Base-by-base conservation (phyloP, 2,888 invertebrate genomes). In the Chymomyza fuscimana region DNA sequence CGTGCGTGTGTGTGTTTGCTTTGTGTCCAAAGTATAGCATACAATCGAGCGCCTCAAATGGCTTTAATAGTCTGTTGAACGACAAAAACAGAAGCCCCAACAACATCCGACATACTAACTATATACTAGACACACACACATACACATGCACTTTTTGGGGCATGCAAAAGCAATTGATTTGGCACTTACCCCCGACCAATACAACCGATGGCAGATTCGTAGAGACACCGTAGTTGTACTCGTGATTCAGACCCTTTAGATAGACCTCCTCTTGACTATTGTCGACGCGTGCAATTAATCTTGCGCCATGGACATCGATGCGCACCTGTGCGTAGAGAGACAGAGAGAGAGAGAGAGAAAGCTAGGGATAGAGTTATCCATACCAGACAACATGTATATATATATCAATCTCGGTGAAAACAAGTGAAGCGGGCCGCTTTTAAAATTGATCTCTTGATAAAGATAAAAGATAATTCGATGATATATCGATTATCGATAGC, bases 131-230 rank as follows among this genome's bases (percentile, higher is more conserved):
- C 32, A 32, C 5, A 32, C 32, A 32, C 32, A 32, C 32, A 4
- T 6, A 32, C 32, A 32, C 32, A 32, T 32, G 32, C 4, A 32
- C 32, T 7, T 32, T 32, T 32, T 32, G 40, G 40, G 12, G 12
- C 40, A 46, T 46, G 40, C 40, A 46, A 10, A 50, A 63, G 80
- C 79, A 82, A 82, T 83, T 79, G 86, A 86, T 86, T 86, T 82
- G 15, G 62, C 68, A 81, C 92, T 93, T 92, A 96, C 97, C 97
- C 93, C 97, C 97, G 88, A 97, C 96, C 77, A 97, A 93, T 79
- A 97, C 97, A 60, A 97, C 96, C 12, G 97, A 97, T 65, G 96
- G 96, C 73, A 97, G 93, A 91, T 97, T 97, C 83, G 95, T 95
- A 60, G 96, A 95, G 46, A 97, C 96, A 6, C 97, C 97, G 90